A percentile compares a stretch with the other conserved stretches of the same genome.
Evolutionary conservation across 2,113 vertebrate species (phyloP).

Genomic region (Benitochromis conjunctus): DNA sequence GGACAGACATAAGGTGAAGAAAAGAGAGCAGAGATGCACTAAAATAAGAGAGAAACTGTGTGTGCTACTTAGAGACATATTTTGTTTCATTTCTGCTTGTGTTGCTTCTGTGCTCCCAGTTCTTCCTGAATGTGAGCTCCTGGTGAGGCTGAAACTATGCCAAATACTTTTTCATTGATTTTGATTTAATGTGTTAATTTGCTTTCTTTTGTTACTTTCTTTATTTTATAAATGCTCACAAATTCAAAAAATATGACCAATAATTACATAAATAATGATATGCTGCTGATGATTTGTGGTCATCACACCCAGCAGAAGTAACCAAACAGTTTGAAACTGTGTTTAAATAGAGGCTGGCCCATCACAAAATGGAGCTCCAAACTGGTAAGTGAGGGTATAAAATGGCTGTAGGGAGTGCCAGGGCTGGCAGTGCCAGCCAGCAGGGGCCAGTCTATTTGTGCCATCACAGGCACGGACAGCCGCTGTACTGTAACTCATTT

Average conservation of each 20-base stretch:
- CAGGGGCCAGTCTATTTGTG: neutral
- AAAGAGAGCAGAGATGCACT: neutral
- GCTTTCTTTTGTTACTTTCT: neutral
- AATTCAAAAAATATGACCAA: fast-evolving
- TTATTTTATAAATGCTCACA: neutral
- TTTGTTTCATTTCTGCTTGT: neutral
- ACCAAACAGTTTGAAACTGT: neutral
- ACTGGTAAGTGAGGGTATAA: slow-evolving; percentile 40
- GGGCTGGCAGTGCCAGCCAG: slow-evolving; percentile 33
- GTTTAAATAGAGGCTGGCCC: neutral
- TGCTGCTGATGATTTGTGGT: neutral
- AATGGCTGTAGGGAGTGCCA: slow-evolving; percentile 51
- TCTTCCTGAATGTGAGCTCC: neutral
- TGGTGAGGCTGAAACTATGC: neutral
- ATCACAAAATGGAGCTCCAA: slow-evolving; percentile 52
- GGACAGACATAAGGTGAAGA: neutral
- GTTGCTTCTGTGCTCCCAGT: neutral
- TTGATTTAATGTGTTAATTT: neutral
- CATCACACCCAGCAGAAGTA: neutral
- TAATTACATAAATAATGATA: neutral
- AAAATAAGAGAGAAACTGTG: neutral
- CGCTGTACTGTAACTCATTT: neutral
- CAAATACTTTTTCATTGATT: neutral
- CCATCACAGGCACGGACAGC: neutral
- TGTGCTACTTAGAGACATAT: neutral